phyloP scores from a whole-genome alignment of 2,797 vertebrate species.

The Rhincodon typus region DNA sequence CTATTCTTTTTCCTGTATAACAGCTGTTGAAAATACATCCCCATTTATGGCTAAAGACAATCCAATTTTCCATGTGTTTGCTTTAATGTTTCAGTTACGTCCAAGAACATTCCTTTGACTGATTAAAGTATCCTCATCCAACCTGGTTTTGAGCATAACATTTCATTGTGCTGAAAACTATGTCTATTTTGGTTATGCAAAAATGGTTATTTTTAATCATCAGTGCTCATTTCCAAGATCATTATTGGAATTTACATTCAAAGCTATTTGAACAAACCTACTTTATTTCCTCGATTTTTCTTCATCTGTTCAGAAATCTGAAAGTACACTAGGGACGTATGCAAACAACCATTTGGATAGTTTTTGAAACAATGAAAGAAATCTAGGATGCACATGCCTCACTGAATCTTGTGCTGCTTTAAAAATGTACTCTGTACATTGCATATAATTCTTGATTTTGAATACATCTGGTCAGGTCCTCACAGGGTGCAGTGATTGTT shows the following conservation, averaged over 20 bases:
- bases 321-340: too few relatives aligned
- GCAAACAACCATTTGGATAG: neutral
- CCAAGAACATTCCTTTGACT: neutral
- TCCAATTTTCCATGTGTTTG: slow-evolving; percentile 11
- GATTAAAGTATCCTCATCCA: neutral
- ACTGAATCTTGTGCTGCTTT: neutral
- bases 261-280: neutral
- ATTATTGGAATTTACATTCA: neutral
- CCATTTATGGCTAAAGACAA: slow-evolving; percentile 4
- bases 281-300: neutral
- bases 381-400: neutral
- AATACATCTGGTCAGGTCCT: neutral
- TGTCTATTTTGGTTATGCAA: neutral
- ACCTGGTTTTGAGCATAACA: neutral
- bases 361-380: neutral
- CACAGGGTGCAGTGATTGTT: neutral
- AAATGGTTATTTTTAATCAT: neutral
- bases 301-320: neutral
- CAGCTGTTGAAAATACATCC: neutral
- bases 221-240: neutral
- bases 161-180: neutral
- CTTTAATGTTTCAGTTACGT: neutral
- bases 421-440: neutral
- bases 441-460: neutral
- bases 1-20: neutral